These are phyloP conservation scores for Cinara cedri DNA, from an alignment of 2,888 invertebrate species.

Conservation along the genomic window DNA sequence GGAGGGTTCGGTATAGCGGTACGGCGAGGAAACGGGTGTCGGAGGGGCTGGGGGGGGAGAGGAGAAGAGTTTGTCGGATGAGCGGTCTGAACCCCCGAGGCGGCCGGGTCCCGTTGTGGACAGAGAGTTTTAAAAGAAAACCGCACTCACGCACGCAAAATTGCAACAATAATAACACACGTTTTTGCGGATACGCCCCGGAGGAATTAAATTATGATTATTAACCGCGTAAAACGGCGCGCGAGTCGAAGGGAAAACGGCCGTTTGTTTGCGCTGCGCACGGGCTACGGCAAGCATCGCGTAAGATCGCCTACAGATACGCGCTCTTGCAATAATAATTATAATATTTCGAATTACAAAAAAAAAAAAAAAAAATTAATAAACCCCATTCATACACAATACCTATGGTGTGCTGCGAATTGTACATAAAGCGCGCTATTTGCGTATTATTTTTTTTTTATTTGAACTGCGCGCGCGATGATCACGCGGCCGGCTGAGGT, in stretches of 20 bases:
- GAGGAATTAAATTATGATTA: constrained; percentile 36
- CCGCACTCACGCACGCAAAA: constrained; percentile 6
- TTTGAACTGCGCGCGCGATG: too few species aligned
- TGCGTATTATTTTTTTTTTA: too few species aligned
- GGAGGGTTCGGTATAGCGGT: not conserved
- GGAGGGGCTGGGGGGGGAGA: too few species aligned
- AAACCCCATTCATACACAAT: not conserved
- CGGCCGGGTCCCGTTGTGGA: constrained; percentile 41
- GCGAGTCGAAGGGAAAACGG: too few species aligned
- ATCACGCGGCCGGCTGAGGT: too few species aligned
- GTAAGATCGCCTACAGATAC: not conserved
- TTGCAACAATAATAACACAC: constrained; percentile 35
- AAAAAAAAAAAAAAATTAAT: not conserved
- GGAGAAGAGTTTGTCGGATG: constrained; percentile 31
- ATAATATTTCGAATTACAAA: not conserved
- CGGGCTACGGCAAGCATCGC: not conserved
- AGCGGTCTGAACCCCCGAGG: constrained; percentile 33
- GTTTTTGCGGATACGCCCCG: constrained; percentile 43
- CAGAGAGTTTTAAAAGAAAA: constrained; percentile 33
- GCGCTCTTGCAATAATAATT: not conserved
- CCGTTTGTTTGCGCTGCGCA: constrained; percentile 22
- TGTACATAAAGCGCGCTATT: too few species aligned
- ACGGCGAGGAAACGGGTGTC: not conserved
- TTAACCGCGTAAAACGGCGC: constrained; percentile 18
- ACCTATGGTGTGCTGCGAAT: not conserved